Base-by-base conservation (phyloP, 1,140 invertebrate genomes). In the Lutraria rhynchaena region DNA sequence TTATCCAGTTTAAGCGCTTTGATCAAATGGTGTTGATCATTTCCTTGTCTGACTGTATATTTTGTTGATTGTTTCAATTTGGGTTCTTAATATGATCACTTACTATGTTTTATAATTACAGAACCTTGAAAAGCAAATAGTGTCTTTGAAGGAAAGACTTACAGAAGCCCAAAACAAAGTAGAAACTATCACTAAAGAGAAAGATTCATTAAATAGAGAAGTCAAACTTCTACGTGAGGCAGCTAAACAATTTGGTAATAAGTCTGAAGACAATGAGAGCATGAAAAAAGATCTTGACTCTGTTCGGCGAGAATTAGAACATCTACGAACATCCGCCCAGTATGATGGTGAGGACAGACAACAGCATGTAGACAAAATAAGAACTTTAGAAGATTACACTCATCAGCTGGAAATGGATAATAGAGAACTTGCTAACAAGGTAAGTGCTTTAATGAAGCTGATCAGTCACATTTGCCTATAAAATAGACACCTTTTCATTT, bases 381-480 rank as follows among this genome's bases (percentile, higher is more conserved):
- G 76, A 41, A 84, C 83, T 0, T 24, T 87, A 74, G 90, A 91
- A 46, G 84, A 88, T 46, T 75, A 86, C 17, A 83, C 87, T 13
- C 76, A 83, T 49, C 85, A 89, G 69, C 81, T 91, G 29, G 90
- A 91, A 70, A 41, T 87, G 29, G 90, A 91, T 61, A 91, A 91
- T 60, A 88, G 86, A 46, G 89, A 91, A 33, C 75, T 89, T 46
- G 87, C 88, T 13, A 84, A 82, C 22, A 90, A 90, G 86, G 89
- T 90, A 53, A 49, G 76, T 51, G 13, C 3, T 44, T 15, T 17
- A n/a, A n/a, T n/a, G n/a, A n/a, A n/a, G n/a, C n/a, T n/a, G n/a
- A n/a, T n/a, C n/a, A n/a, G n/a, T n/a, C n/a, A n/a, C n/a, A n/a
- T n/a, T n/a, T n/a, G n/a, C n/a, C n/a, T n/a, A n/a, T n/a, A n/a